These are phyloP conservation scores for Salvelinus namaycush DNA, from an alignment of 2,113 vertebrate species.

Conservation along the genomic window DNA sequence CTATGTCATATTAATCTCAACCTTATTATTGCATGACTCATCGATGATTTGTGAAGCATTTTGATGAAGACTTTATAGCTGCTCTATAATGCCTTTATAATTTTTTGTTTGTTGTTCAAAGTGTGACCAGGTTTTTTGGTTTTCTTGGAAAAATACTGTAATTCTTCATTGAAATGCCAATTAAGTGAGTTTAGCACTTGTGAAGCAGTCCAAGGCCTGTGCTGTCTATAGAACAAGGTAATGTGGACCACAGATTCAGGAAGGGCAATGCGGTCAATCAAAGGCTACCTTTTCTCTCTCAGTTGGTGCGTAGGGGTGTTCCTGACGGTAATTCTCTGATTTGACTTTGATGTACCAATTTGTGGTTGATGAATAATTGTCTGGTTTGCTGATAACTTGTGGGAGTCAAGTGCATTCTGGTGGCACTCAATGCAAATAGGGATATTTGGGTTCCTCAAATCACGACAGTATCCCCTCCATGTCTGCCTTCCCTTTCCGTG, in stretches of 20 bases:
- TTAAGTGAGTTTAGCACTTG: slow-evolving; percentile 45
- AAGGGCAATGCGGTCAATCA: slow-evolving; percentile 80
- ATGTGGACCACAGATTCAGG: slow-evolving; percentile 51
- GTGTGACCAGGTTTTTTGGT: not conserved
- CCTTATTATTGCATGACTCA: too few relatives aligned
- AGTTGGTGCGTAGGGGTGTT: slow-evolving; percentile 75
- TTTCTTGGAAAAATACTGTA: slow-evolving; percentile 17
- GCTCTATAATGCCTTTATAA: not conserved
- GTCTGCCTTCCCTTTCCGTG: slow-evolving; percentile 78
- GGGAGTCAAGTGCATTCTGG: slow-evolving; percentile 86
- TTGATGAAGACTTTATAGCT: too few relatives aligned
- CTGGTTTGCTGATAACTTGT: slow-evolving; percentile 87
- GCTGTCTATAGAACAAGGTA: slow-evolving; percentile 40
- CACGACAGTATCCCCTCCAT: slow-evolving; percentile 79
- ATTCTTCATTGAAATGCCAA: slow-evolving; percentile 4
- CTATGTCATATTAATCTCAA: too few relatives aligned
- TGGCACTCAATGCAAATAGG: slow-evolving; percentile 80
- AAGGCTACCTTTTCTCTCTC: slow-evolving; percentile 75
- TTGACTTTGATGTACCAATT: slow-evolving; percentile 91
- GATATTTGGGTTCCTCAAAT: slow-evolving; percentile 80
- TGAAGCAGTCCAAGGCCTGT: slow-evolving; percentile 39
- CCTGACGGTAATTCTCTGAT: slow-evolving; percentile 81
- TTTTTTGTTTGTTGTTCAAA: not conserved
- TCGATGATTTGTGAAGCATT: too few relatives aligned
- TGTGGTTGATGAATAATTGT: slow-evolving; percentile 94